Evolutionary conservation across 2,888 invertebrate species (phyloP).

Genomic region (Himalopsyche anomala): DNA sequence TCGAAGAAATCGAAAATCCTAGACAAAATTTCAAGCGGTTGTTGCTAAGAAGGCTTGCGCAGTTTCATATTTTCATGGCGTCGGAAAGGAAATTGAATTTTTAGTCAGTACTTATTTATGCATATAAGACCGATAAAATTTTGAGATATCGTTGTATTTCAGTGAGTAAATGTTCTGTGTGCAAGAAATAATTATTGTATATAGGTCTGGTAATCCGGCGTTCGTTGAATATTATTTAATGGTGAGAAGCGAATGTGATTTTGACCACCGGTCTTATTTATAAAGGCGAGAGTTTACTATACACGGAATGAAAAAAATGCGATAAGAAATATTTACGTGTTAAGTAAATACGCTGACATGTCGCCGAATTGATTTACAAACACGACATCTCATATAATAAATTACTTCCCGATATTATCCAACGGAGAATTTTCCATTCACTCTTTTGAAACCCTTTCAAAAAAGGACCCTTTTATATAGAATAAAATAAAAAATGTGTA

Average conservation of each 20-base stretch:
- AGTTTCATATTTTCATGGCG: conserved; percentile 3
- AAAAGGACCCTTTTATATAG: conserved; percentile 9
- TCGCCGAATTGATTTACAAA: conserved; percentile 11
- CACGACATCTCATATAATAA: conserved; percentile 34
- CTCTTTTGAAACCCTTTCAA: conserved; percentile 30
- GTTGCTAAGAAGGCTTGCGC: not conserved
- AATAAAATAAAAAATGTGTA: conserved; percentile 24
- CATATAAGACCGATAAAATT: too few relatives aligned
- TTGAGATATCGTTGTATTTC: too few relatives aligned
- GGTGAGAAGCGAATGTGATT: not conserved
- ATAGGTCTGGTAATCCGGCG: too few relatives aligned
- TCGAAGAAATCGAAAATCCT: too few relatives aligned
- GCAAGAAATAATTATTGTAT: too few relatives aligned
- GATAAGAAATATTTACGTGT: conserved; percentile 2
- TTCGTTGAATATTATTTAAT: too few relatives aligned
- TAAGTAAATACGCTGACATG: conserved; percentile 23
- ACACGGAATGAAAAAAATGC: conserved; percentile 1
- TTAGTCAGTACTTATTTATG: not conserved
- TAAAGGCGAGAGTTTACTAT: not conserved
- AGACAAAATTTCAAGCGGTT: too few relatives aligned
- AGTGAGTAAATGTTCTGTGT: too few relatives aligned
- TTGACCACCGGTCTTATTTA: conserved; percentile 1
- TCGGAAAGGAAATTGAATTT: conserved; percentile 3
- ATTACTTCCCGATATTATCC: conserved; percentile 34
- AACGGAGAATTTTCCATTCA: conserved; percentile 3